Percentiles rank a stretch among this genome's conserved stretches.
These are phyloP conservation scores for Archivesica marissinica DNA, from an alignment of 1,140 invertebrate genomes.

Conservation along the genomic window DNA sequence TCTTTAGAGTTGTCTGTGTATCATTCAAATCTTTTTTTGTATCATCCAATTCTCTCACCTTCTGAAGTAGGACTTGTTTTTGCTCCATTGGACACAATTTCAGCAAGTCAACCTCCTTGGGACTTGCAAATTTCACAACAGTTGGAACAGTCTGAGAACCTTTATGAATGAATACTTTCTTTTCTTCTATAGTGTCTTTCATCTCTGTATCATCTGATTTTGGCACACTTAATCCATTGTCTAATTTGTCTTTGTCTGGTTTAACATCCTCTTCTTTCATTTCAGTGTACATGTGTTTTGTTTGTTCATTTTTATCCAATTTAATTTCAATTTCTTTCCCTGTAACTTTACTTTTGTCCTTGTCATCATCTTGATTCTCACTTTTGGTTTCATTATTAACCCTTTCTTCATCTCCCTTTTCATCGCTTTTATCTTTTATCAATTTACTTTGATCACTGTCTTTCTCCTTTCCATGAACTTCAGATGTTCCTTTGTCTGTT, in stretches of 20 bases:
- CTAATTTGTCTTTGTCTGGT: constrained; percentile 35
- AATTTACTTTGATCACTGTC: not conserved
- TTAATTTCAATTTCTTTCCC: not conserved
- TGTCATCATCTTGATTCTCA: not conserved
- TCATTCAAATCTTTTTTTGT: constrained; percentile 35
- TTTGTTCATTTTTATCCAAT: not conserved
- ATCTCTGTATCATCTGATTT: not conserved
- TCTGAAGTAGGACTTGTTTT: constrained; percentile 38
- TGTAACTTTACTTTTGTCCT: not conserved
- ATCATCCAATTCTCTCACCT: constrained; percentile 47
- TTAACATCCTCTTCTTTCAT: constrained; percentile 12
- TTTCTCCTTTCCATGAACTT: not conserved
- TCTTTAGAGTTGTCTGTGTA: constrained; percentile 28
- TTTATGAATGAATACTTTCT: constrained; percentile 42
- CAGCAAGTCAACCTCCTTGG: constrained; percentile 46
- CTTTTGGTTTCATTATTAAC: not conserved
- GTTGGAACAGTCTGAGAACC: constrained; percentile 53
- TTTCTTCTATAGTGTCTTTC: not conserved
- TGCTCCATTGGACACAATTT: constrained; percentile 41
- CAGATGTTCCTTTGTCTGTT: not conserved
- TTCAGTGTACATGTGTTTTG: not conserved
- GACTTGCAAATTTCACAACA: constrained; percentile 52
- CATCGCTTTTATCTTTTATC: not conserved
- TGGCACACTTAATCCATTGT: not conserved
- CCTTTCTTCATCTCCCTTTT: not conserved